These are phyloP conservation scores for Muscidifurax raptorellus DNA, from an alignment of 1,140 invertebrate species.

Conservation along the genomic window DNA sequence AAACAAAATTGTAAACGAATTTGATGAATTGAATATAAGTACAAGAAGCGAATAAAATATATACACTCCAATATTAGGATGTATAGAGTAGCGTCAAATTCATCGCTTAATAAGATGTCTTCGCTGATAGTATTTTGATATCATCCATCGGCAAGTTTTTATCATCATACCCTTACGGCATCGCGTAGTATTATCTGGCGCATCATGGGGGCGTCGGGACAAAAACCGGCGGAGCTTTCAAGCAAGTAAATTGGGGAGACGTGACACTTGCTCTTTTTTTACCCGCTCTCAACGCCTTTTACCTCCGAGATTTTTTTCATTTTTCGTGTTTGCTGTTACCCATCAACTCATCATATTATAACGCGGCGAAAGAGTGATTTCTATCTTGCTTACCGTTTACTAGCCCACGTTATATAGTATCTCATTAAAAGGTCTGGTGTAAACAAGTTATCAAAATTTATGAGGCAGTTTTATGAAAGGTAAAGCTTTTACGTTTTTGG, in stretches of 20 bases:
- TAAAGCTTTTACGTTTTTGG: too few relatives aligned
- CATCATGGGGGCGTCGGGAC: not conserved
- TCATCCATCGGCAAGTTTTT: not conserved
- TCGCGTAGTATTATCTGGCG: not conserved
- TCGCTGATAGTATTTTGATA: too few relatives aligned
- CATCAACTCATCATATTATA: not conserved
- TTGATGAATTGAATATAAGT: too few relatives aligned
- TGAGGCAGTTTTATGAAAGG: too few relatives aligned
- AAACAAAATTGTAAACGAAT: too few relatives aligned
- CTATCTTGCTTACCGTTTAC: not conserved
- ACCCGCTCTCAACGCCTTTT: not conserved
- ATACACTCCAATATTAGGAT: too few relatives aligned
- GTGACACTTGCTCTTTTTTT: constrained; percentile 20
- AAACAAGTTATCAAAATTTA: too few relatives aligned
- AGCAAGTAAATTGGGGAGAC: constrained; percentile 12
- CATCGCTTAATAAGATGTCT: not conserved
- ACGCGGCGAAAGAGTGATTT: not conserved
- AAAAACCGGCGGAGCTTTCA: not conserved
- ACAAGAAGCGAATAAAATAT: too few relatives aligned
- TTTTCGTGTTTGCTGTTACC: not conserved
- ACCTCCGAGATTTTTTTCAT: not conserved
- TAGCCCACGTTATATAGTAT: not conserved
- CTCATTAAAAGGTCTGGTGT: not conserved
- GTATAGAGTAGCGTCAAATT: not conserved
- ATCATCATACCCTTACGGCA: not conserved